These are phyloP conservation scores for Agrochola litura DNA, from an alignment of 2,888 invertebrate species.

Conservation along the genomic window DNA sequence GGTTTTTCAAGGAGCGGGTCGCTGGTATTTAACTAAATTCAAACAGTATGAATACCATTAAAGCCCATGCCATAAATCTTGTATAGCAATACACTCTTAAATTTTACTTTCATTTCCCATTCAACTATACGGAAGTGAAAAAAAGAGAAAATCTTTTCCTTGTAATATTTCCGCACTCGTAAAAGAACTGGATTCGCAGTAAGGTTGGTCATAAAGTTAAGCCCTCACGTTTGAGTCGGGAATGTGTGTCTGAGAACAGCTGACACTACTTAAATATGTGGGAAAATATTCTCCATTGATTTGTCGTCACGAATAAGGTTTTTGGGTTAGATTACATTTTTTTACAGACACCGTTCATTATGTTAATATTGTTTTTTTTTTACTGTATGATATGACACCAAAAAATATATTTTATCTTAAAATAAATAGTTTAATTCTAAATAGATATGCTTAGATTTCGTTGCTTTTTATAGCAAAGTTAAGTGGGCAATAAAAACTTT, in stretches of 20 bases:
- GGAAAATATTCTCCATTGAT: slow-evolving; percentile 27
- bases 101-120: slow-evolving; percentile 20
- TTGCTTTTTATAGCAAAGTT: too few species aligned
- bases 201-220: slow-evolving; percentile 54
- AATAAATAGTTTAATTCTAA: too few species aligned
- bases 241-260: slow-evolving; percentile 44
- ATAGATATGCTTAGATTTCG: too few species aligned
- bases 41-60: too few species aligned
- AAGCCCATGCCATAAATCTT: too few species aligned
- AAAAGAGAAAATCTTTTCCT: slow-evolving; percentile 20
- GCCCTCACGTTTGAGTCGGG: slow-evolving; percentile 37
- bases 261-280: slow-evolving; percentile 39
- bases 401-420: too few species aligned
- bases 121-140: slow-evolving; percentile 14
- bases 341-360: too few species aligned
- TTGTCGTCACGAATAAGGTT: neutral
- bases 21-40: too few species aligned
- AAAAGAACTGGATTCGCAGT: slow-evolving; percentile 50
- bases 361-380: too few species aligned
- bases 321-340: neutral
- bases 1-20: too few species aligned
- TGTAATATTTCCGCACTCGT: slow-evolving; percentile 46
- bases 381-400: too few species aligned
- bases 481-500: too few species aligned
- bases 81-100: neutral